Evolutionary conservation across 2,113 vertebrate species (phyloP), one percentile per base, ranked within the genome.

Genomic region (Motacilla tschutschensis): DNA sequence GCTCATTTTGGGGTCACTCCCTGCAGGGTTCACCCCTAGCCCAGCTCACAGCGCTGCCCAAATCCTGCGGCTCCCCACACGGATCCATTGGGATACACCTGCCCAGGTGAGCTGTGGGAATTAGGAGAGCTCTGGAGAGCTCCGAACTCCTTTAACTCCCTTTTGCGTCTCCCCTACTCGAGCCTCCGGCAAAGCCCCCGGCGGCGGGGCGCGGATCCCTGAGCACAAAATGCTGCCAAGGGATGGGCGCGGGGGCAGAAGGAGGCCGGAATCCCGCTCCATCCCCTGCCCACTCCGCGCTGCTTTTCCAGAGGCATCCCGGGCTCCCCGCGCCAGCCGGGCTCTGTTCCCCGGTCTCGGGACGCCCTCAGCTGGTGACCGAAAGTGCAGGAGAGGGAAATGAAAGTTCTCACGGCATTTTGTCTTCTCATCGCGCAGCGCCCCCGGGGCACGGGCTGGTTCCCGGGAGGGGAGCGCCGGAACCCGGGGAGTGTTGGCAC

Each of bases 381-480:
- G 41, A 22, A 63, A 90, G 12, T 1, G 25, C 9, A 1, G 31
- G 4, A 59, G 54, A 75, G 3, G 8, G 36, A 7, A 63, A 18
- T 2, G 4, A 77, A 20, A 20, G 0, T 1, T 3, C 18, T 3
- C 2, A 0, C 0, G 0, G 1, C 0, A 0, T 24, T 69, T 14
- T 2, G 11, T 9, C 29, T 1, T 17, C 2, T 17, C 8, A 5
- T 8, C 11, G 14, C 41, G 1, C 26, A 13, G 50, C 28, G 5
- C 6, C 29, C n/a, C 0, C 3, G 19, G 26, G 5, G 25, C 25
- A 17, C 67, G 8, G 8, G 28, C 8, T 2, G 36, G 35, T 2
- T 36, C 8, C 66, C 9, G 4, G 50, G 17, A 2, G 19, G 19
- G 14, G 19, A 40, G 22, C 14, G 14, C 16, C 4, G 8, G 24